phyloP scores from a whole-genome alignment of 2,888 invertebrate genomes.

The Pinctada fucata region DNA sequence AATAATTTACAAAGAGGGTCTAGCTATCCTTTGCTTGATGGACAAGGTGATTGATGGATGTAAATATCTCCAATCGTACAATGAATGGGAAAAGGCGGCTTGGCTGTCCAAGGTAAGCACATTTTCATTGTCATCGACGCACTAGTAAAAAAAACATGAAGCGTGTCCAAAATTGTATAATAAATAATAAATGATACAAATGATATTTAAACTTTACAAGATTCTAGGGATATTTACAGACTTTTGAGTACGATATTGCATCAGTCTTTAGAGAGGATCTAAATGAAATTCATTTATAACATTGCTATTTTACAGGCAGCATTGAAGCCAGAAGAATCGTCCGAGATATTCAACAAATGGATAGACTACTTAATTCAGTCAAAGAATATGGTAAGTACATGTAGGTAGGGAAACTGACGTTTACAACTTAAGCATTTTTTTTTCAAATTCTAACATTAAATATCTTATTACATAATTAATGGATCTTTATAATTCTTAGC shows the following conservation, averaged over 20 bases:
- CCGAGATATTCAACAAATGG: slow-evolving; percentile 45
- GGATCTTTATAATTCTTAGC: too few species aligned
- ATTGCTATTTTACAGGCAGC: slow-evolving; percentile 34
- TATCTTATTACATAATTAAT: too few species aligned
- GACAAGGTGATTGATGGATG: slow-evolving; percentile 81
- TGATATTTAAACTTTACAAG: too few species aligned
- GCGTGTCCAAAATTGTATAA: too few species aligned
- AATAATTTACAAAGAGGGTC: too few species aligned
- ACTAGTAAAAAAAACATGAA: not conserved
- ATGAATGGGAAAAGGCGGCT: slow-evolving; percentile 80
- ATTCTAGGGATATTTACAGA: not conserved
- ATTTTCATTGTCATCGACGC: not conserved
- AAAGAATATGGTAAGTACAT: slow-evolving; percentile 38
- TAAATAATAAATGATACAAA: too few species aligned
- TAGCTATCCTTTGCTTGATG: slow-evolving; percentile 81
- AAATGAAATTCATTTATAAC: not conserved
- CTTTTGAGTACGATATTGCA: not conserved
- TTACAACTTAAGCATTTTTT: too few species aligned
- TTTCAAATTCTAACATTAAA: too few species aligned
- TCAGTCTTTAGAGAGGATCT: not conserved
- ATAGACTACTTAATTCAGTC: slow-evolving; percentile 43
- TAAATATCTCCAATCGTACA: slow-evolving; percentile 81
- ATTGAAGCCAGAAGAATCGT: slow-evolving; percentile 36
- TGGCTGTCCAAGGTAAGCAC: slow-evolving; percentile 79
- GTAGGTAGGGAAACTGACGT: too few species aligned